Evolutionary conservation across 2,888 invertebrate genomes (phyloP).

Genomic region (Cinara cedri): DNA sequence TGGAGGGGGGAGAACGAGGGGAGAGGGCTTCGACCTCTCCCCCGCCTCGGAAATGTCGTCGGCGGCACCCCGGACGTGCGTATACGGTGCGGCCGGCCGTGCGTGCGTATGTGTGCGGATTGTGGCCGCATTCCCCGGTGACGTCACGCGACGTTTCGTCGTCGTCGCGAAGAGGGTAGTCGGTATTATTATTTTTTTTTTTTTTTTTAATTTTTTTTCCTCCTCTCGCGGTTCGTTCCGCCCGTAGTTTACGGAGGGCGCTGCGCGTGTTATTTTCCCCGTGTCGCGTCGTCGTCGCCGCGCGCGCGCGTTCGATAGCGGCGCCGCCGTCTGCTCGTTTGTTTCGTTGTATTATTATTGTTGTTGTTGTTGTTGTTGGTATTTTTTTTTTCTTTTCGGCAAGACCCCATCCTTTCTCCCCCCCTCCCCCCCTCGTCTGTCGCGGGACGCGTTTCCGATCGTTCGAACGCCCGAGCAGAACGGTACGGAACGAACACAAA

Average conservation of each 20-base stretch:
- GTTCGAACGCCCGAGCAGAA: too few species aligned
- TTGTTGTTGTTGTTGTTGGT: background rate
- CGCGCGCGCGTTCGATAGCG: background rate
- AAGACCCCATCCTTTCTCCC: too few species aligned
- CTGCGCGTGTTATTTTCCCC: background rate
- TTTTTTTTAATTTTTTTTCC: too few species aligned
- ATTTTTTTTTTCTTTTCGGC: too few species aligned
- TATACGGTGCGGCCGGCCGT: too few species aligned
- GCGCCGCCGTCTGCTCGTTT: too few species aligned
- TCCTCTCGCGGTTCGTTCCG: slow-evolving; percentile 1
- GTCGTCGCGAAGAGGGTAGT: slow-evolving; percentile 7
- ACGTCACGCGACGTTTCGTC: slow-evolving; percentile 24
- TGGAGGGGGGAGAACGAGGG: too few species aligned
- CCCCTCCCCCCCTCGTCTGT: too few species aligned
- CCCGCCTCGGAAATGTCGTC: slow-evolving; percentile 30
- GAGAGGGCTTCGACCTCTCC: slow-evolving; percentile 41
- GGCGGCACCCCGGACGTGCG: background rate
- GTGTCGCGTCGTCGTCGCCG: too few species aligned
- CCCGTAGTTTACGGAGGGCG: background rate
- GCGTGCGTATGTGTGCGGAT: background rate
- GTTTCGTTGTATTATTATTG: background rate
- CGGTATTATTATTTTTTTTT: background rate
- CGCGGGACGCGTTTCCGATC: too few species aligned
- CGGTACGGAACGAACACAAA: too few species aligned
- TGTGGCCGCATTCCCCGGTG: slow-evolving; percentile 34